Evolutionary conservation across 1,140 invertebrate genomes (phyloP).

Genomic region (Drosophila athabasca): DNA sequence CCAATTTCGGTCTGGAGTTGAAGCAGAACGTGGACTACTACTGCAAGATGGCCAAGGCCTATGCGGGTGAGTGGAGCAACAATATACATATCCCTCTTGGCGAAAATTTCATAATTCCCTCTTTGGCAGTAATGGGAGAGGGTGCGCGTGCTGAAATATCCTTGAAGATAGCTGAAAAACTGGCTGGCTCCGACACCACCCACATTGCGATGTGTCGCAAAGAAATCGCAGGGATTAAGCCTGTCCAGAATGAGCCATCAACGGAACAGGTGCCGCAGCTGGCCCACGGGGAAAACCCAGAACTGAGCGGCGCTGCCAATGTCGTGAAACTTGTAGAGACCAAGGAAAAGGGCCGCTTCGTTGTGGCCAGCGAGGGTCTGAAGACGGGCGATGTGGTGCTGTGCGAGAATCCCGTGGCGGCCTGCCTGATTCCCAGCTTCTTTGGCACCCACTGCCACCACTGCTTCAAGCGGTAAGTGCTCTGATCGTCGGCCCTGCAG

Average conservation of each 20-base stretch:
- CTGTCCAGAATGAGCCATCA: slow-evolving; percentile 6
- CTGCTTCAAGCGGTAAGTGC: slow-evolving; percentile 88
- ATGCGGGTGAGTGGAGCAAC: slow-evolving; percentile 83
- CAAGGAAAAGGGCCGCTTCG: slow-evolving; percentile 84
- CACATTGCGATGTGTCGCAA: slow-evolving; percentile 54
- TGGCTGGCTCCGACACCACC: slow-evolving; percentile 83
- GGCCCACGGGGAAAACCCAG: slow-evolving; percentile 69
- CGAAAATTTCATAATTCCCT: not conserved
- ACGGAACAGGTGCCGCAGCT: slow-evolving; percentile 36
- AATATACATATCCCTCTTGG: no score
- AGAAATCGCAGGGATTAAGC: slow-evolving; percentile 54
- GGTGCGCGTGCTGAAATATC: slow-evolving; percentile 85
- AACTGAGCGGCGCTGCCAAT: slow-evolving; percentile 80
- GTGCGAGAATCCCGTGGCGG: slow-evolving; percentile 89
- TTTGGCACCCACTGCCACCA: slow-evolving; percentile 92
- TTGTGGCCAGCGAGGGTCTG: slow-evolving; percentile 86
- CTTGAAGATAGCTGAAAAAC: slow-evolving; percentile 85
- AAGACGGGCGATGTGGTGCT: slow-evolving; percentile 88
- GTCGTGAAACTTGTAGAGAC: slow-evolving; percentile 84
- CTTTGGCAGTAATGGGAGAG: slow-evolving; percentile 83
- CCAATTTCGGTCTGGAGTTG: slow-evolving; percentile 86
- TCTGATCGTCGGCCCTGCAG: no score
- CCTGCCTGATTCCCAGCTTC: slow-evolving; percentile 89
- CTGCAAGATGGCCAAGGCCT: slow-evolving; percentile 87
- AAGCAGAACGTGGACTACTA: slow-evolving; percentile 86